Conservation (phyloP, 2,797 vertebrate genomes). For the Thripadectes ignobilis region DNA sequence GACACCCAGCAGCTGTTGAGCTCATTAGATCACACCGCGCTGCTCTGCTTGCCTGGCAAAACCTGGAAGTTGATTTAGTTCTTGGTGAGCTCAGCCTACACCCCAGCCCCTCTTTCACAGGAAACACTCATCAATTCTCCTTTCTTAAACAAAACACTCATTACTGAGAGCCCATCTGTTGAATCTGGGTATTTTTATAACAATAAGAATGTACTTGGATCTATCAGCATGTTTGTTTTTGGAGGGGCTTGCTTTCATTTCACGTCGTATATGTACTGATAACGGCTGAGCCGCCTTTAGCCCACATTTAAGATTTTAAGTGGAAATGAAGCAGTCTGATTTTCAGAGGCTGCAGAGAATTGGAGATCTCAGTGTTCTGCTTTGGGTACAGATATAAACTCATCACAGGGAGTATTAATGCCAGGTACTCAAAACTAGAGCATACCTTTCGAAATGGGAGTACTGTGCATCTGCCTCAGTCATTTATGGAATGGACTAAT, state of each 20-base stretch:
- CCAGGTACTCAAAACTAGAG: neutral
- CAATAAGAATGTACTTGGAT: neutral
- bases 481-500: neutral
- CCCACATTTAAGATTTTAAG: neutral
- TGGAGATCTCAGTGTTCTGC: neutral
- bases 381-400: neutral
- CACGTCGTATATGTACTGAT: neutral
- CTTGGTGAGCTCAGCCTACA: neutral
- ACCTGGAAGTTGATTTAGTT: neutral
- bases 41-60: neutral
- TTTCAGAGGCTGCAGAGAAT: neutral
- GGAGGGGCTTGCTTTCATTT: neutral
- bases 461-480: neutral
- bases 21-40: slow-evolving; percentile 25
- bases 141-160: neutral
- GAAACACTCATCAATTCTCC: neutral
- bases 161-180: neutral
- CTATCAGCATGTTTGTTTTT: neutral
- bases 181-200: neutral
- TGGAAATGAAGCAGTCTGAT: neutral
- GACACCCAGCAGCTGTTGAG: slow-evolving; percentile 45
- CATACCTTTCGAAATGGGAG: neutral
- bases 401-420: neutral
- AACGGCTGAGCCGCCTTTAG: neutral
- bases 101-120: neutral